Percentiles rank a stretch among this genome's conserved stretches.
Conservation (phyloP, 2,888 invertebrate genomes). For the Latheticus oryzae region DNA sequence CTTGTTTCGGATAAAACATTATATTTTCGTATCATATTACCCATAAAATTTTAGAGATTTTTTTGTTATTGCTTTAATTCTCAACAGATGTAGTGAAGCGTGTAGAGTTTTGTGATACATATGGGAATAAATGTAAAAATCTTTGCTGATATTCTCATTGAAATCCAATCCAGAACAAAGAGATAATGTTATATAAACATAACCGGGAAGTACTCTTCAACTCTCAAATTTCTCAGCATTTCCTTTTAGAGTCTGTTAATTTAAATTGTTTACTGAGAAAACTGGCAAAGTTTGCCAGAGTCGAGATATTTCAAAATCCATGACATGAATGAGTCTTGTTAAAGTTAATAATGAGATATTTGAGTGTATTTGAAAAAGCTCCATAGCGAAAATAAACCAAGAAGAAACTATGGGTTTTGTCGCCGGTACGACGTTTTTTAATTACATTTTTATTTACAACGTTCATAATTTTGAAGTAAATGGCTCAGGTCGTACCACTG, state of each 20-base stretch:
- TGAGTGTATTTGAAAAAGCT: background rate
- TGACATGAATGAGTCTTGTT: conserved; percentile 12
- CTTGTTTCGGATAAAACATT: background rate
- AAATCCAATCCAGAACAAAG: conserved; percentile 25
- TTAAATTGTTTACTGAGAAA: conserved; percentile 30
- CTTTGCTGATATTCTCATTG: conserved; percentile 8
- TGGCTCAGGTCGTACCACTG: no score
- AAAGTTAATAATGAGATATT: conserved; percentile 9
- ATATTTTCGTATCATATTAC: no score
- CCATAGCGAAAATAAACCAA: no score
- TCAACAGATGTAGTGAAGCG: no score
- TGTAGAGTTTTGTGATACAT: no score
- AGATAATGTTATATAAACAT: conserved; percentile 30
- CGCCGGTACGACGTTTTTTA: conserved; percentile 39
- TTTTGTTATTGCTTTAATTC: no score
- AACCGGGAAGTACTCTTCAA: conserved; percentile 15
- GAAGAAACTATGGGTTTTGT: conserved; percentile 39
- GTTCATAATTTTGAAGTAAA: conserved; percentile 46
- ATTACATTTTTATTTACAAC: conserved; percentile 47
- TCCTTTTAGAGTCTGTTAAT: conserved; percentile 25
- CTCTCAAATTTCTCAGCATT: conserved; percentile 18
- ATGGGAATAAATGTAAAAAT: conserved; percentile 12
- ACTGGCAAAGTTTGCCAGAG: conserved; percentile 19
- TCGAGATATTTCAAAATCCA: conserved; percentile 25
- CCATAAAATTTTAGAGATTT: conserved; percentile 5